phyloP scores from a whole-genome alignment of 2,888 invertebrate genomes.

The Idaea straminata region DNA sequence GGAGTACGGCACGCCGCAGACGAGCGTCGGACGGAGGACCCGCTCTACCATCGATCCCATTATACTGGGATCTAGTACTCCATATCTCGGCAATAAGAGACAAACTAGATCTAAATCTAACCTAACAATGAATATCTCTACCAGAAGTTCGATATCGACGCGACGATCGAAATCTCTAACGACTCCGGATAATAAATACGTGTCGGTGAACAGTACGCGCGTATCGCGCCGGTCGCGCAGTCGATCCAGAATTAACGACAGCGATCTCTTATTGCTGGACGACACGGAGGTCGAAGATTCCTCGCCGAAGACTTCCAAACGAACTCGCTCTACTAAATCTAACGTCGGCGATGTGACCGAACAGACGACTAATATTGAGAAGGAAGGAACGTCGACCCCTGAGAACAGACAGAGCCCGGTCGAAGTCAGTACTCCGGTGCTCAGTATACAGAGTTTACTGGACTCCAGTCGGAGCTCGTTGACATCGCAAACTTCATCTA shows the following conservation, averaged over 20 bases:
- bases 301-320: slow-evolving; percentile 43
- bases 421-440: slow-evolving; percentile 56
- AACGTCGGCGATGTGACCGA: slow-evolving; percentile 5
- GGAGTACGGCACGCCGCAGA: slow-evolving; percentile 44
- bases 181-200: slow-evolving; percentile 45
- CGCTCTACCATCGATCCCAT: slow-evolving; percentile 41
- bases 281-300: slow-evolving; percentile 39
- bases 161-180: slow-evolving; percentile 42
- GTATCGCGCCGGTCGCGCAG: slow-evolving; percentile 46
- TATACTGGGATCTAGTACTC: slow-evolving; percentile 53
- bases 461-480: slow-evolving; percentile 46
- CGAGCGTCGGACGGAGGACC: slow-evolving; percentile 31
- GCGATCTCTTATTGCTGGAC: slow-evolving; percentile 42
- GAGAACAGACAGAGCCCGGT: slow-evolving; percentile 50
- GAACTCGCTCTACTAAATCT: slow-evolving; percentile 29
- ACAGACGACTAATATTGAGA: slow-evolving; percentile 11
- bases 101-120: slow-evolving; percentile 20
- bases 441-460: slow-evolving; percentile 58
- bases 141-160: slow-evolving; percentile 23
- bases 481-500: slow-evolving; percentile 25
- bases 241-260: slow-evolving; percentile 53
- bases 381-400: slow-evolving; percentile 50
- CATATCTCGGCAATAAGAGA: slow-evolving; percentile 33
- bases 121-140: slow-evolving; percentile 14
- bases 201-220: slow-evolving; percentile 44